phyloP scores from a whole-genome alignment of 1,140 invertebrate genomes.

The Planococcus citri region DNA sequence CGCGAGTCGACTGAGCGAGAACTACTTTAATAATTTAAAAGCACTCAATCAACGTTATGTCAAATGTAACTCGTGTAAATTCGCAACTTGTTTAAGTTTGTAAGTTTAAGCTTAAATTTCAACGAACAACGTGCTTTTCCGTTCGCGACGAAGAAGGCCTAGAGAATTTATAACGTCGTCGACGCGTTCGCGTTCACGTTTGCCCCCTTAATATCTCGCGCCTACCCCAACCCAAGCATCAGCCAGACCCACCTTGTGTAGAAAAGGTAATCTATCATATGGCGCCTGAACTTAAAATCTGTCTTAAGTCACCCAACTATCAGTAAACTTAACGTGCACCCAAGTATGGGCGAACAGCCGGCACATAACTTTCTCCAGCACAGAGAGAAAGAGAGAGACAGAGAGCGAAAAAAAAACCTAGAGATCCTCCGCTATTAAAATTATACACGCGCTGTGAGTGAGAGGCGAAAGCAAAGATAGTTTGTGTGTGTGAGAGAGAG shows the following conservation, averaged over 20 bases:
- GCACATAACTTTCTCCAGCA: not conserved
- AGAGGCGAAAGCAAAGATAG: too few species aligned
- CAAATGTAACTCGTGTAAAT: slow-evolving; percentile 7
- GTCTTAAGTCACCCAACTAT: slow-evolving; percentile 6
- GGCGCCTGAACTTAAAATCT: slow-evolving; percentile 6
- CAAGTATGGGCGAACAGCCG: not conserved
- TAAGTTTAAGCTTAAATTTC: slow-evolving; percentile 8
- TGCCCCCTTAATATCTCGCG: not conserved
- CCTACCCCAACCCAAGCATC: too few species aligned
- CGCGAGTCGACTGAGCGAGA: not conserved
- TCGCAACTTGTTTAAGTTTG: slow-evolving; percentile 1
- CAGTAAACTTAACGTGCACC: slow-evolving; percentile 1
- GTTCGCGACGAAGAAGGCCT: not conserved
- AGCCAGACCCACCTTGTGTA: not conserved
- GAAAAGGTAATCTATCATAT: slow-evolving; percentile 4
- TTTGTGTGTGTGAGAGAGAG: too few species aligned
- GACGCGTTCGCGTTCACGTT: not conserved
- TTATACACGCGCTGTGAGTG: too few species aligned
- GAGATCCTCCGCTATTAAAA: too few species aligned
- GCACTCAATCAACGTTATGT: slow-evolving; percentile 2
- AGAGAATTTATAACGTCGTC: not conserved
- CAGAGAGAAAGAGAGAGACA: too few species aligned
- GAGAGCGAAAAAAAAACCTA: too few species aligned
- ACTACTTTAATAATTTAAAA: slow-evolving; percentile 1
- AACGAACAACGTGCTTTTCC: not conserved